Evolutionary conservation across 1,140 invertebrate species (phyloP).

Genomic region (Meteorus sp.): DNA sequence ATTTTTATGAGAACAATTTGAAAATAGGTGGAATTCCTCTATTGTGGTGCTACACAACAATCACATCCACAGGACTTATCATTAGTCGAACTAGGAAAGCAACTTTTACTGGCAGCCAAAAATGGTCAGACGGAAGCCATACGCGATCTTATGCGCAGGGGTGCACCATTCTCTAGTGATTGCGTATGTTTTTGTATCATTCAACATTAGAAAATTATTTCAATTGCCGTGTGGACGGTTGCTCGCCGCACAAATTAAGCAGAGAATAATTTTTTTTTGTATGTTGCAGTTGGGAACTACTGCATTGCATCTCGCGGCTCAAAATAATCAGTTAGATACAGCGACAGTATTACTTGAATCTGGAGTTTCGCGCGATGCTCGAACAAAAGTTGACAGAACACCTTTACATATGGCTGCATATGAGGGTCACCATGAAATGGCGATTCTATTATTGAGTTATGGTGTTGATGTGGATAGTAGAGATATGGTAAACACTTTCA

Average conservation of each 20-base stretch:
- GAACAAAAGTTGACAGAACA: constrained; percentile 91
- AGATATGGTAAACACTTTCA: constrained; percentile 74
- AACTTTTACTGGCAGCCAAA: constrained; percentile 75
- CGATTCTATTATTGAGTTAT: constrained; percentile 74
- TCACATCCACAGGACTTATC: constrained; percentile 46
- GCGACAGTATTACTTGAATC: constrained; percentile 81
- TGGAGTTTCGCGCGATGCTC: constrained; percentile 83
- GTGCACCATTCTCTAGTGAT: constrained; percentile 89
- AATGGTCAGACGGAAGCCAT: constrained; percentile 79
- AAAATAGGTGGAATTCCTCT: constrained; percentile 48
- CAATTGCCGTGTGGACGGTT: neutral
- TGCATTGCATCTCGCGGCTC: constrained; percentile 83
- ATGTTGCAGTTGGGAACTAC: constrained; percentile 80
- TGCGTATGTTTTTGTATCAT: constrained; percentile 68
- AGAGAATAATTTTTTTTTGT: constrained; percentile 15
- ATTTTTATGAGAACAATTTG: constrained; percentile 1
- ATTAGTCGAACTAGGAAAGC: constrained; percentile 79
- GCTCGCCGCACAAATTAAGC: no score
- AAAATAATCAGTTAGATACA: constrained; percentile 79
- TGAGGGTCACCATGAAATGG: constrained; percentile 80
- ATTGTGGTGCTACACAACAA: constrained; percentile 43
- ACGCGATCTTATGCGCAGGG: constrained; percentile 77
- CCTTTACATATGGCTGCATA: constrained; percentile 86
- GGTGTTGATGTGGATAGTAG: constrained; percentile 76
- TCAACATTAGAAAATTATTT: neutral